Percentiles rank a stretch among this genome's conserved stretches.
Evolutionary conservation across 2,797 vertebrate genomes (phyloP).

Genomic region (Malacoctenus gilli): DNA sequence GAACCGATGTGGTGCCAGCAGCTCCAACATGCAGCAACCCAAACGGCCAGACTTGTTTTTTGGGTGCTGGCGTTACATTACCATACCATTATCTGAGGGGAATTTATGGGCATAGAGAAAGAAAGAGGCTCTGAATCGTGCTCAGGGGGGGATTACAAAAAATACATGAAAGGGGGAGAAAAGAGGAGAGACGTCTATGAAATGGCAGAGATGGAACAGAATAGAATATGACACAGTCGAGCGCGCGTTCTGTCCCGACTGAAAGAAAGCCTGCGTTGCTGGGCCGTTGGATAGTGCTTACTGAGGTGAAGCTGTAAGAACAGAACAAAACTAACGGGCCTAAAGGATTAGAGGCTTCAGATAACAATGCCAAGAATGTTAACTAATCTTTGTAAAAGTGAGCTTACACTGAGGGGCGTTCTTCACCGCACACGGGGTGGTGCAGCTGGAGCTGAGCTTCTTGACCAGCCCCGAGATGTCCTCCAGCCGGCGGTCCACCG

Average conservation of each 20-base stretch:
- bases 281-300: constrained; percentile 5
- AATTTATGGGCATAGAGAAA: constrained; percentile 17
- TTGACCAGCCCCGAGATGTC: constrained; percentile 87
- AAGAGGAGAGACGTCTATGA: constrained; percentile 9
- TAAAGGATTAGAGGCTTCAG: constrained; percentile 9
- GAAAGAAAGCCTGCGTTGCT: constrained; percentile 12
- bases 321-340: constrained; percentile 1
- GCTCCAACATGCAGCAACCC: constrained; percentile 24
- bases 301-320: background rate
- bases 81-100: constrained; percentile 25
- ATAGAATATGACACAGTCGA: constrained; percentile 29
- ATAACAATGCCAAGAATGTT: background rate
- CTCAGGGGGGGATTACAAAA: constrained; percentile 16
- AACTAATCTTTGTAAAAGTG: constrained; percentile 6
- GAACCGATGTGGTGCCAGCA: constrained; percentile 36
- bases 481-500: constrained; percentile 88
- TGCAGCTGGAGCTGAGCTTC: constrained; percentile 87
- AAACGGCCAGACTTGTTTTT: constrained; percentile 27
- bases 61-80: constrained; percentile 23
- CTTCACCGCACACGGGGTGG: constrained; percentile 77
- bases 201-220: constrained; percentile 30
- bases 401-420: constrained; percentile 73
- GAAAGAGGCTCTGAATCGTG: constrained; percentile 16
- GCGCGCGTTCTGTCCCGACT: constrained; percentile 10
- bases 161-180: constrained; percentile 6